phyloP scores from a whole-genome alignment of 2,888 invertebrate genomes.

The Cheilosia pagana region DNA sequence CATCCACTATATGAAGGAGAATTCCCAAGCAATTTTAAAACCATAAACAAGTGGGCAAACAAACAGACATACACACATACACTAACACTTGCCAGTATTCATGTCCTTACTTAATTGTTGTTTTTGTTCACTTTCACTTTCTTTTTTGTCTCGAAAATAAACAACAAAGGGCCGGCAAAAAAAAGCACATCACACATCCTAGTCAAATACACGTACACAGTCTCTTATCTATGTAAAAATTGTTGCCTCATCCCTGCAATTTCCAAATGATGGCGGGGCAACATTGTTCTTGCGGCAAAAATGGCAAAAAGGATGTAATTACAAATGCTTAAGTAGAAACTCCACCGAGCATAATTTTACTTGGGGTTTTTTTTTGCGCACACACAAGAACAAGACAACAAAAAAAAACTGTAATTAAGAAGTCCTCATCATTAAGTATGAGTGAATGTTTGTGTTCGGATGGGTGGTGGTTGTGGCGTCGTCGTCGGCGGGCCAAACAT shows the following conservation, averaged over 20 bases:
- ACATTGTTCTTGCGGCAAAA: constrained; percentile 71
- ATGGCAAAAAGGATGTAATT: constrained; percentile 71
- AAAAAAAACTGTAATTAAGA: constrained; percentile 69
- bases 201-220: constrained; percentile 48
- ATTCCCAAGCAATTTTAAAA: constrained; percentile 54
- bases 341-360: constrained; percentile 59
- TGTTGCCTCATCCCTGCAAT: constrained; percentile 42
- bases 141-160: constrained; percentile 25
- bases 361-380: constrained; percentile 14
- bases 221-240: constrained; percentile 62
- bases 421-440: constrained; percentile 67
- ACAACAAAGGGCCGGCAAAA: constrained; percentile 8
- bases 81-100: not conserved
- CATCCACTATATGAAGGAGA: constrained; percentile 14
- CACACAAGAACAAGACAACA: constrained; percentile 3
- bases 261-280: constrained; percentile 44
- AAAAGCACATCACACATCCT: constrained; percentile 63
- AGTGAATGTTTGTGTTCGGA: constrained; percentile 14
- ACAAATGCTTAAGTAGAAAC: constrained; percentile 69
- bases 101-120: constrained; percentile 25
- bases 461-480: not conserved
- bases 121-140: not conserved
- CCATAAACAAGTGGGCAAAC: constrained; percentile 57
- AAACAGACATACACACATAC: constrained; percentile 34
- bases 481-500: not conserved